Percentiles rank a stretch among this genome's conserved stretches.
Evolutionary conservation across 2,113 vertebrate species (phyloP).

Genomic region (Salvator merianae): DNA sequence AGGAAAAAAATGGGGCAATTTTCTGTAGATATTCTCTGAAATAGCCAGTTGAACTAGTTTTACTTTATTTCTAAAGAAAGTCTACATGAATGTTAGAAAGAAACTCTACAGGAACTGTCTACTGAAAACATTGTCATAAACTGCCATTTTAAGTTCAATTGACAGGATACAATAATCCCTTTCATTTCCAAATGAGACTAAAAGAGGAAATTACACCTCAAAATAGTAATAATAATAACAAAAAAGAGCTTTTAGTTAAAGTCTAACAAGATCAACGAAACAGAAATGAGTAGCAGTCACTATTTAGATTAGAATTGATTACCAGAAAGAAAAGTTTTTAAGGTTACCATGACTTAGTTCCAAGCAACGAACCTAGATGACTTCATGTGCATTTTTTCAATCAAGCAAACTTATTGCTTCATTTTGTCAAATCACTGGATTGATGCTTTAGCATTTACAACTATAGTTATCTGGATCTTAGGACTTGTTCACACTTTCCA

Average conservation of each 20-base stretch:
- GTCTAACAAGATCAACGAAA: constrained; percentile 20
- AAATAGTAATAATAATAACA: not conserved
- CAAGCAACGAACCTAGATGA: not conserved
- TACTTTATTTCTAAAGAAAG: not conserved
- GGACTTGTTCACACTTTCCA: too few relatives aligned
- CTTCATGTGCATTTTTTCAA: not conserved
- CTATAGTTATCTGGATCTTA: too few relatives aligned
- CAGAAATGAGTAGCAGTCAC: not conserved
- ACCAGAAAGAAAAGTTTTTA: not conserved
- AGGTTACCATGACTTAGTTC: not conserved
- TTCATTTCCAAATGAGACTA: constrained; percentile 26
- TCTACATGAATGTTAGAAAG: constrained; percentile 5
- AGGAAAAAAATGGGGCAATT: constrained; percentile 23
- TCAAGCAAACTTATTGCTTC: not conserved
- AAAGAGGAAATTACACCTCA: constrained; percentile 14
- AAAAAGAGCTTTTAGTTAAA: constrained; percentile 23
- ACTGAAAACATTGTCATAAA: constrained; percentile 40
- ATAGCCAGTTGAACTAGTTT: not conserved
- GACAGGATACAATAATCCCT: not conserved
- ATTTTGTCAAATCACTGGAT: too few relatives aligned
- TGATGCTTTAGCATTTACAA: too few relatives aligned
- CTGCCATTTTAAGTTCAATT: not conserved
- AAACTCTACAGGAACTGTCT: constrained; percentile 27
- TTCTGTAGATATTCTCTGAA: constrained; percentile 7
- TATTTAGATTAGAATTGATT: constrained; percentile 34